phyloP scores from a whole-genome alignment of 2,888 invertebrate species.

The Tetheella fluctuosa region DNA sequence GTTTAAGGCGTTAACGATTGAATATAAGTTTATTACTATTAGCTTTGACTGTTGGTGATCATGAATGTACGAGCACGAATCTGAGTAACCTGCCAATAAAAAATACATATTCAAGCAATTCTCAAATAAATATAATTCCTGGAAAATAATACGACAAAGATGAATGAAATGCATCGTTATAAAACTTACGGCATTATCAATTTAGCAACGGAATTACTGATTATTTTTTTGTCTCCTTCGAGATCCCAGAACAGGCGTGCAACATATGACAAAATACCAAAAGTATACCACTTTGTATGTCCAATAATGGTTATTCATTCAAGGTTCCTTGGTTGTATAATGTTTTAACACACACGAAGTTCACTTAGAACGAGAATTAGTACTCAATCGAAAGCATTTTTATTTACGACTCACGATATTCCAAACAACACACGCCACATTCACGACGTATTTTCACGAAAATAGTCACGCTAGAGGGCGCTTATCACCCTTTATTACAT shows the following conservation, averaged over 20 bases:
- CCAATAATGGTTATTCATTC: conserved; percentile 48
- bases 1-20: not conserved
- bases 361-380: conserved; percentile 60
- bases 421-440: conserved; percentile 85
- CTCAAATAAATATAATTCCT: conserved; percentile 21
- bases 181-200: conserved; percentile 81
- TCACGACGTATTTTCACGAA: conserved; percentile 76
- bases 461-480: conserved; percentile 74
- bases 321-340: conserved; percentile 46
- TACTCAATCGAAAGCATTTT: conserved; percentile 72
- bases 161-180: conserved; percentile 43
- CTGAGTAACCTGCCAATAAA: conserved; percentile 61
- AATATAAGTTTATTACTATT: conserved; percentile 10
- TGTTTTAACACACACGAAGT: conserved; percentile 58
- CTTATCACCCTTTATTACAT: conserved; percentile 16
- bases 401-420: conserved; percentile 80
- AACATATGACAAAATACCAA: conserved; percentile 79
- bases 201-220: conserved; percentile 75
- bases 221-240: conserved; percentile 80
- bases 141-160: conserved; percentile 26
- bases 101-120: conserved; percentile 37
- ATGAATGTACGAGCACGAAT: conserved; percentile 30
- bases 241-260: conserved; percentile 82
- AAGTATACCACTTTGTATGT: conserved; percentile 57
- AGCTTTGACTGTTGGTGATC: not conserved